These are phyloP conservation scores for Moxostoma hubbsi DNA, from an alignment of 2,797 vertebrate genomes.

Conservation along the genomic window DNA sequence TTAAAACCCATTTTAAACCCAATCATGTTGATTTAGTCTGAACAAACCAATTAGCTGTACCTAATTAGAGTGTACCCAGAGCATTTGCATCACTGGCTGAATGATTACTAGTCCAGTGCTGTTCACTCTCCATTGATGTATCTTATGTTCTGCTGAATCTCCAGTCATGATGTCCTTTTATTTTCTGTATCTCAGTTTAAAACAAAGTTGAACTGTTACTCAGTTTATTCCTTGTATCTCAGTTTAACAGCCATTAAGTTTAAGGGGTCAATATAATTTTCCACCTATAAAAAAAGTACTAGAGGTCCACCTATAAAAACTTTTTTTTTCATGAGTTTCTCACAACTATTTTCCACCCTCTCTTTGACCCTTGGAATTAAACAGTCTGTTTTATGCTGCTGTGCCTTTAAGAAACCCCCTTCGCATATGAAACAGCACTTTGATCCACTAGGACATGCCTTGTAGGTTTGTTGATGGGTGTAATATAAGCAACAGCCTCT, in stretches of 20 bases:
- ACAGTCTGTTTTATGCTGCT: no score
- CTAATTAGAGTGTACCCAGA: conserved; percentile 48
- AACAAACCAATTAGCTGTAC: conserved; percentile 30
- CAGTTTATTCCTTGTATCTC: no score
- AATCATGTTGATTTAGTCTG: conserved; percentile 27
- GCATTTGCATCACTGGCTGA: conserved; percentile 43
- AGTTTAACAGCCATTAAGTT: not conserved
- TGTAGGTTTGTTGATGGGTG: no score
- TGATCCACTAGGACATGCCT: no score
- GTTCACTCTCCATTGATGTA: conserved; percentile 20
- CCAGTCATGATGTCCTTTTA: not conserved
- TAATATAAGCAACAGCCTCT: no score
- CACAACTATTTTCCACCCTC: no score
- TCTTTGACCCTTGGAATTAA: no score
- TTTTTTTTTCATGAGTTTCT: no score
- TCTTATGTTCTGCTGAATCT: not conserved
- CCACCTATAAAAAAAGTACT: no score
- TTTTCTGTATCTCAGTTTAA: not conserved
- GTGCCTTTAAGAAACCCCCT: no score
- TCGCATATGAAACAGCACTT: no score
- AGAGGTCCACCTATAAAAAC: no score
- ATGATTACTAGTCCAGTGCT: conserved; percentile 49
- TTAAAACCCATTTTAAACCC: conserved; percentile 20
- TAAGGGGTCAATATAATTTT: not conserved
- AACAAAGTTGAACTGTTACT: not conserved